Base-by-base conservation (phyloP, 2,113 vertebrate genomes). In the Platichthys stellatus region DNA sequence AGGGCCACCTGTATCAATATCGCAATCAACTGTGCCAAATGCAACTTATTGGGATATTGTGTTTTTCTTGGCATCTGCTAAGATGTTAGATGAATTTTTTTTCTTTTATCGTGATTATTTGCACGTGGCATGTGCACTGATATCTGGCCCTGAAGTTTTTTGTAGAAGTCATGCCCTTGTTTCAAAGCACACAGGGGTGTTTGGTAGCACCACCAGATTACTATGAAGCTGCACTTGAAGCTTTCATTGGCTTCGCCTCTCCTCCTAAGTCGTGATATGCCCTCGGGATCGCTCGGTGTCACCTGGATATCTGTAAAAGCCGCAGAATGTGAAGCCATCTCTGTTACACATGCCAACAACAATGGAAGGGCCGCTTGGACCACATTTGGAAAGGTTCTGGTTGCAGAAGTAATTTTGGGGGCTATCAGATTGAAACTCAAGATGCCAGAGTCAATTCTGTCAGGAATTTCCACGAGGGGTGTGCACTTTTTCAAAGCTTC, bases 341-440 rank as follows among this genome's bases (percentile, higher is more conserved):
- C 80, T 63, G 72, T 86, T 88, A 85, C 84, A 53, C 67, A 71
- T 60, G 67, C 76, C 72, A 61, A 21, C 75, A 59, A 86, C 87
- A 88, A 87, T 83, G 76, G 86, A 69, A 63, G 66, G 59, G 66
- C 71, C 54, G 68, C 81, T 51, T 47, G 74, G 80, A 69, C 69
- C 72, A 66, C 83, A 64, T 89, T 76, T 54, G 78, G 49, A 74
- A 80, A 87, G 90, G 83, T 87, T 90, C 86, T 89, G 81, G 87
- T 88, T 90, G 87, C 89, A 91, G 80, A 76, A 66, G 86, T 86
- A 93, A 89, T 90, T 88, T 90, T 76, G 67, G 54, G 63, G 69
- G 82, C 87, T 92, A 94, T 94, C 93, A 92, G 92, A 93, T 93
- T 89, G 92, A 93, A 93, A 93, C 81, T 79, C 72, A 80, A 93